phyloP scores from a whole-genome alignment of 2,113 vertebrate genomes.

The Alligator mississippiensis region DNA sequence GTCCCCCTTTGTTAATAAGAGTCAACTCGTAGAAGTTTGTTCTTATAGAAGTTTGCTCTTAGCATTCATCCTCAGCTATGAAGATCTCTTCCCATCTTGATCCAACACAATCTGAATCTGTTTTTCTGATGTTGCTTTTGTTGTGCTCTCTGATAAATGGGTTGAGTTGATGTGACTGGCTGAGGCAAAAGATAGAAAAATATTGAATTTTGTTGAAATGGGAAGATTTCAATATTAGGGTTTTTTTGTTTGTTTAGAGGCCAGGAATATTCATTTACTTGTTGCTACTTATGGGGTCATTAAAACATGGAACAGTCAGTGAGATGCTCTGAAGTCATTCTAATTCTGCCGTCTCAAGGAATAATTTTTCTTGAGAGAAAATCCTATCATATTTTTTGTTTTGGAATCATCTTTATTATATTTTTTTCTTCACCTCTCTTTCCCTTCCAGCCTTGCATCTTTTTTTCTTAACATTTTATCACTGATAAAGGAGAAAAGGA shows the following conservation, averaged over 20 bases:
- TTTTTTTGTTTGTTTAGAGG: neutral
- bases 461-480: neutral
- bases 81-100: neutral
- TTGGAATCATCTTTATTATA: neutral
- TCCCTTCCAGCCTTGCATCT: neutral
- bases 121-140: neutral
- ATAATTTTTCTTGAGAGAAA: neutral
- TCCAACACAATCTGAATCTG: neutral
- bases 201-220: neutral
- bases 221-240: neutral
- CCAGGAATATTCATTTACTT: neutral
- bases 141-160: neutral
- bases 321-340: neutral
- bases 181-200: neutral
- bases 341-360: neutral
- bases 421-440: neutral
- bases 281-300: too few species aligned
- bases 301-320: neutral
- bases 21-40: neutral
- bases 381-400: neutral
- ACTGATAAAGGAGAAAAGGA: neutral
- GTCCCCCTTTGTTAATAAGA: rapidly evolving
- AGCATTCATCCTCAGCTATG: neutral
- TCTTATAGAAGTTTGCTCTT: neutral
- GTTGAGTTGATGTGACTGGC: neutral